Percentiles rank a stretch among this genome's conserved stretches.
phyloP scores from a whole-genome alignment of 2,113 vertebrate genomes.

The Cryptoleucopteryx plumbea region DNA sequence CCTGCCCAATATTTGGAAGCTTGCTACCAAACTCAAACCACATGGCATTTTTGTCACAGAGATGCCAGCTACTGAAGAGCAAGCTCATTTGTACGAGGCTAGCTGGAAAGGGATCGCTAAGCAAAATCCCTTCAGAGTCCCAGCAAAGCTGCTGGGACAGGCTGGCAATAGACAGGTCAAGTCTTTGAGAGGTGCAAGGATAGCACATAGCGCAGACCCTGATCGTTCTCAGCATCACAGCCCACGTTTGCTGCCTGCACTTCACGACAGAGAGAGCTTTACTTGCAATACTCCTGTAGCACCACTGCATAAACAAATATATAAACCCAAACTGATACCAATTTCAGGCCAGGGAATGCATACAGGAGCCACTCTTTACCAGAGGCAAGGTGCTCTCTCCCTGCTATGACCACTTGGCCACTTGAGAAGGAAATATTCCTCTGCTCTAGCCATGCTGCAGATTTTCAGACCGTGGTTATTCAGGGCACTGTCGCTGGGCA shows the following conservation, averaged over 20 bases:
- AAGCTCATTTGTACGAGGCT: not conserved
- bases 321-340: not conserved
- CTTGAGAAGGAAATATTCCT: not conserved
- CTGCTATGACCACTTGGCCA: not conserved
- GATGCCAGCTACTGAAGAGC: not conserved
- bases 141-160: not conserved
- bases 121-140: not conserved
- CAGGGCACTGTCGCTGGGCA: not conserved
- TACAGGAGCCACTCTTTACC: not conserved
- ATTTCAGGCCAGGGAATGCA: not conserved
- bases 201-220: not conserved
- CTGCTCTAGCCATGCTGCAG: not conserved
- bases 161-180: not conserved
- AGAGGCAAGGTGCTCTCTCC: not conserved
- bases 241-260: fast-evolving
- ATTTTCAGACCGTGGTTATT: not conserved
- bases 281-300: not conserved
- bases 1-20: not conserved
- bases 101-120: not conserved
- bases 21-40: not conserved
- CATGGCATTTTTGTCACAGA: not conserved
- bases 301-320: not conserved
- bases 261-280: not conserved
- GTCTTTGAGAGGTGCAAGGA: not conserved
- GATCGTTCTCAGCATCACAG: not conserved